phyloP scores from a whole-genome alignment of 1,140 invertebrate species.

The Dreissena polymorpha region DNA sequence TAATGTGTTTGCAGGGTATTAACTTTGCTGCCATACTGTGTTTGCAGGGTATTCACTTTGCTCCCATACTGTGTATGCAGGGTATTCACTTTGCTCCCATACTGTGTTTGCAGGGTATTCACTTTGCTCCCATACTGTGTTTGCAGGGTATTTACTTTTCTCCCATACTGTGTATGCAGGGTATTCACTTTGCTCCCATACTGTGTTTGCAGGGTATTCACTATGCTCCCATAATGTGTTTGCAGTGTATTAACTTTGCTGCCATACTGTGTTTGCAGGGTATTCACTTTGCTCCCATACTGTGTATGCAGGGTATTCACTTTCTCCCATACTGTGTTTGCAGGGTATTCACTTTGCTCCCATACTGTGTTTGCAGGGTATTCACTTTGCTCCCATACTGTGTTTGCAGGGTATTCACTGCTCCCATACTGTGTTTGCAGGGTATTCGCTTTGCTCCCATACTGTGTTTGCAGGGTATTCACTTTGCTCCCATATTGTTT shows the following conservation, averaged over 20 bases:
- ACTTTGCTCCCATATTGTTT: too few relatives aligned
- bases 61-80: slow-evolving; percentile 89
- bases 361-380: slow-evolving; percentile 86
- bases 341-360: slow-evolving; percentile 91
- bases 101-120: slow-evolving; percentile 85
- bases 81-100: too few relatives aligned
- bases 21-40: slow-evolving; percentile 91
- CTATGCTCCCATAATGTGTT: slow-evolving; percentile 88
- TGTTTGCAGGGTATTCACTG: too few relatives aligned
- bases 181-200: slow-evolving; percentile 92
- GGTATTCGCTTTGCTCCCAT: slow-evolving; percentile 93
- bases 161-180: too few relatives aligned
- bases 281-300: slow-evolving; percentile 92
- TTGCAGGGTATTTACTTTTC: too few relatives aligned
- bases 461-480: slow-evolving; percentile 84
- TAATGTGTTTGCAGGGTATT: slow-evolving; percentile 83
- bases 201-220: slow-evolving; percentile 88
- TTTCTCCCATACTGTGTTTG: too few relatives aligned
- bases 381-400: slow-evolving; percentile 92
- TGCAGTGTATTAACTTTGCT: too few relatives aligned
- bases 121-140: slow-evolving; percentile 89
- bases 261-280: too few relatives aligned
- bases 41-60: slow-evolving; percentile 89
- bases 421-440: too few relatives aligned
- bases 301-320: too few relatives aligned